Conservation (phyloP, 2,797 vertebrate species). For the Siniperca obscura region DNA sequence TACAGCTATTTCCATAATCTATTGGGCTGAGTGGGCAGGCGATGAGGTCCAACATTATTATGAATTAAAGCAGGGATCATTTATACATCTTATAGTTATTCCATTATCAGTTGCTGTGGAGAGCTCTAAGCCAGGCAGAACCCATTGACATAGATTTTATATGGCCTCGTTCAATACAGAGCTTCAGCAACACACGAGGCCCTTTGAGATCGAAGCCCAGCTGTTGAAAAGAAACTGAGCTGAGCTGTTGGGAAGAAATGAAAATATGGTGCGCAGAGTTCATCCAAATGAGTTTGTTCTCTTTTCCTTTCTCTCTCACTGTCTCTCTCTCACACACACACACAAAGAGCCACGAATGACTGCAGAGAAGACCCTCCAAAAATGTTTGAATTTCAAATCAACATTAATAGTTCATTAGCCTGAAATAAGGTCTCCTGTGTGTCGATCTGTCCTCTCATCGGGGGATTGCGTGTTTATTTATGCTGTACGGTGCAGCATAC, state of each 20-base stretch:
- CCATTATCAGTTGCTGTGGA: slow-evolving; percentile 71
- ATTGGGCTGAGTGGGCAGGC: slow-evolving; percentile 74
- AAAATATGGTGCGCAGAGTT: slow-evolving; percentile 56
- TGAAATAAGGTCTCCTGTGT: slow-evolving; percentile 77
- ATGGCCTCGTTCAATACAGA: slow-evolving; percentile 66
- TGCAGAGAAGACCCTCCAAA: slow-evolving; percentile 59
- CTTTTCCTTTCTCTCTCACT: slow-evolving; percentile 8
- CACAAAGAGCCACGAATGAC: slow-evolving; percentile 30
- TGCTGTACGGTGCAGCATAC: slow-evolving; percentile 66
- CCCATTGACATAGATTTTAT: slow-evolving; percentile 73
- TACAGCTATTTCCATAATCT: slow-evolving; percentile 79
- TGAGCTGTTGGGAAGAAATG: slow-evolving; percentile 5
- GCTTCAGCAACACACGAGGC: slow-evolving; percentile 48
- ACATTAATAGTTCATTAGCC: slow-evolving; percentile 83
- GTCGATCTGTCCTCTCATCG: slow-evolving; percentile 69
- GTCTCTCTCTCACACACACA: slow-evolving; percentile 17
- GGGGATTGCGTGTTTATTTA: slow-evolving; percentile 81
- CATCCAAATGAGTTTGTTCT: slow-evolving; percentile 58
- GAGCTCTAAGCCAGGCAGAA: slow-evolving; percentile 66
- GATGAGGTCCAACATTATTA: slow-evolving; percentile 74
- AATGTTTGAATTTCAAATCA: slow-evolving; percentile 78
- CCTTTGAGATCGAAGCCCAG: slow-evolving; percentile 57
- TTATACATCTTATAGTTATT: slow-evolving; percentile 76
- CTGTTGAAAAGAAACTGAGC: slow-evolving; percentile 36
- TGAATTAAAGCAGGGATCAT: slow-evolving; percentile 77